phyloP scores from a whole-genome alignment of 2,888 invertebrate species.

The Diaperis boleti region DNA sequence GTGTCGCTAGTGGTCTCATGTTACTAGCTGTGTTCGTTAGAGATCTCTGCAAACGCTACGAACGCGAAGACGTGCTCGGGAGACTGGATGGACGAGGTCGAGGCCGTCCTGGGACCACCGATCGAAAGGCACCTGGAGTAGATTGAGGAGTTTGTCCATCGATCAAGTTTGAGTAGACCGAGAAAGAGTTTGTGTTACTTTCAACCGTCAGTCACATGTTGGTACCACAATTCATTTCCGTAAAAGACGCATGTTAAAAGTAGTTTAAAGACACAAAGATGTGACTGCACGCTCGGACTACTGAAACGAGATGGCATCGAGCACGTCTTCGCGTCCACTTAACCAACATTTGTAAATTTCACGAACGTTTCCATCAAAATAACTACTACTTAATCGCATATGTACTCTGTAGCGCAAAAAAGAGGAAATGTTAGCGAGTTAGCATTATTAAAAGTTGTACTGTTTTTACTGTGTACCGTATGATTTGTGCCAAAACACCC shows the following conservation, averaged over 20 bases:
- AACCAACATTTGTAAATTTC: slow-evolving; percentile 43
- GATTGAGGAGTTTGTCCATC: too few species aligned
- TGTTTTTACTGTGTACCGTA: slow-evolving; percentile 33
- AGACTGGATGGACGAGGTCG: slow-evolving; percentile 15
- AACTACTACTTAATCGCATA: slow-evolving; percentile 26
- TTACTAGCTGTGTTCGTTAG: slow-evolving; percentile 66
- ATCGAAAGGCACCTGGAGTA: slow-evolving; percentile 35
- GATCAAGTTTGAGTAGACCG: too few species aligned
- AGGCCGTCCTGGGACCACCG: slow-evolving; percentile 29
- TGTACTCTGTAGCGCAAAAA: neutral
- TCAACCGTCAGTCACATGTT: too few species aligned
- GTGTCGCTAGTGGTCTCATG: slow-evolving; percentile 64
- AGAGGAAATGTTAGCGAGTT: slow-evolving; percentile 47
- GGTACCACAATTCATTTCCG: too few species aligned
- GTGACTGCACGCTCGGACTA: too few species aligned
- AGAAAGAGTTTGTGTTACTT: too few species aligned
- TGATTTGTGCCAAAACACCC: slow-evolving; percentile 29
- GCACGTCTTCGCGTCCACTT: slow-evolving; percentile 38
- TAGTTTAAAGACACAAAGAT: too few species aligned
- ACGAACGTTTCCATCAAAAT: slow-evolving; percentile 59
- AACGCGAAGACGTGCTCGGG: slow-evolving; percentile 47
- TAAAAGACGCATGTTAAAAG: too few species aligned
- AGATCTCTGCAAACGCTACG: slow-evolving; percentile 61
- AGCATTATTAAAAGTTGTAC: slow-evolving; percentile 46
- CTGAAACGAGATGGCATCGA: slow-evolving; percentile 8